Evolutionary conservation across 2,113 vertebrate genomes (phyloP), one percentile per base, ranked within the genome.

Genomic region (Spermophilus dauricus): DNA sequence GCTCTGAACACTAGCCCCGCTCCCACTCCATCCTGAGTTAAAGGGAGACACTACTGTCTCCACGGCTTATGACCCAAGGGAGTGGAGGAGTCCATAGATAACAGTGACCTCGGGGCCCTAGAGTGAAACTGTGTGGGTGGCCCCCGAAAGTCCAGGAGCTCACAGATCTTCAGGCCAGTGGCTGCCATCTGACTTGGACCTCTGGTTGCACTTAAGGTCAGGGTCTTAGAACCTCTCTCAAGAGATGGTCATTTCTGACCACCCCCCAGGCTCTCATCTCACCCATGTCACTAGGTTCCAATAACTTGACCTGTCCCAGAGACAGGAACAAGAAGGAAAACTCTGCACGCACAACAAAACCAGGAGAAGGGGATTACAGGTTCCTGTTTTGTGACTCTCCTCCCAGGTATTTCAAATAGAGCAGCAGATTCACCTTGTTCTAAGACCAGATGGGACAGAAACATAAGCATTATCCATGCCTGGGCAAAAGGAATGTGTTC

Each of bases 381-480:
- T 11, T 7, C 84, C 63, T 48, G 4, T 18, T 45, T 7, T 28
- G 20, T 34, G 53, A 16, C 73, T 94, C 92, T 34, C 45, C 17
- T 58, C 67, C 75, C 76, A 89, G 48, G 14, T 37, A 75, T n/a
- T 58, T 67, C 8, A 0, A 14, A 39, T 65, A 51, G 58, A 91
- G 73, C 69, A 39, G 26, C 78, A 86, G 78, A 83, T 18, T 56
- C 51, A 45, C 80, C 96, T 95, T 1, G 0, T 17, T 69, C 70
- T 24, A 82, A 91, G 92, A 91, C 53, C 86, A 91, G 56, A 89
- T 39, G 70, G 28, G 77, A 18, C 86, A 80, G 81, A 96, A 84
- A 92, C 80, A 20, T 80, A 78, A 81, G 84, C 56, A 28, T 13
- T 28, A 22, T 34, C 87, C 42, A 34, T 1, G 26, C 76, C 92